A percentile compares a stretch with the other conserved stretches of the same genome.
Conservation (phyloP, 1,140 invertebrate genomes). For the Coenobita brevimanus region DNA sequence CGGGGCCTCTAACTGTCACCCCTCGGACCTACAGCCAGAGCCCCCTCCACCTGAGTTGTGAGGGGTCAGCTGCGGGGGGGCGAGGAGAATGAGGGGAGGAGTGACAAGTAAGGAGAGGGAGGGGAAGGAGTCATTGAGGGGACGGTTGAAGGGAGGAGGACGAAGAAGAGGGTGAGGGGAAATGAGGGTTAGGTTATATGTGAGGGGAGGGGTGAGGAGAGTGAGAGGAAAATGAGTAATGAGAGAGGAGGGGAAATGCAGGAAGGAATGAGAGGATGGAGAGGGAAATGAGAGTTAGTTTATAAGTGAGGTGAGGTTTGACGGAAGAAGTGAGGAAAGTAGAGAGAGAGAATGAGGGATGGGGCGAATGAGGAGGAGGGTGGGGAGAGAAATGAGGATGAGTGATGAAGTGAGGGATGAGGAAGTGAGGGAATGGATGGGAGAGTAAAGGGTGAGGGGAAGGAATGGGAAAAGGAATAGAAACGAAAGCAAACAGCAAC, state of each 20-base stretch:
- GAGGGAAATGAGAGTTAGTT: neutral
- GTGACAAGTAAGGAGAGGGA: neutral
- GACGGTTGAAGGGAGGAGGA: neutral
- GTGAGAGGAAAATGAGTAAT: neutral
- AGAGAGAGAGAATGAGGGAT: neutral
- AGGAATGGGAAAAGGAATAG: too few relatives aligned
- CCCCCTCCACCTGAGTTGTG: slow-evolving; percentile 47
- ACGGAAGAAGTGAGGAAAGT: too few relatives aligned
- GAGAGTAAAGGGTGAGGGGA: too few relatives aligned
- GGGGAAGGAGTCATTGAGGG: neutral
- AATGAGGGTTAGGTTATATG: too few relatives aligned
- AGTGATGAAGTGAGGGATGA: neutral
- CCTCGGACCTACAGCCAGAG: slow-evolving; percentile 44
- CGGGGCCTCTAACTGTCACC: slow-evolving; percentile 56
- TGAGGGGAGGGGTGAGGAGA: too few relatives aligned
- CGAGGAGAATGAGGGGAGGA: neutral
- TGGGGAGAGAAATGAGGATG: neutral
- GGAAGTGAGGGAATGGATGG: too few relatives aligned
- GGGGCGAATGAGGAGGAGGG: neutral
- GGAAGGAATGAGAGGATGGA: neutral
- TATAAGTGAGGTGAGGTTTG: neutral
- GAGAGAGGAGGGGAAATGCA: neutral
- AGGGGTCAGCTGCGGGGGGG: neutral
- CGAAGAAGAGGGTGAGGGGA: neutral
- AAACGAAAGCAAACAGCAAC: too few relatives aligned